phyloP scores from a whole-genome alignment of 2,113 vertebrate genomes.

The Ceyx margarethae region DNA sequence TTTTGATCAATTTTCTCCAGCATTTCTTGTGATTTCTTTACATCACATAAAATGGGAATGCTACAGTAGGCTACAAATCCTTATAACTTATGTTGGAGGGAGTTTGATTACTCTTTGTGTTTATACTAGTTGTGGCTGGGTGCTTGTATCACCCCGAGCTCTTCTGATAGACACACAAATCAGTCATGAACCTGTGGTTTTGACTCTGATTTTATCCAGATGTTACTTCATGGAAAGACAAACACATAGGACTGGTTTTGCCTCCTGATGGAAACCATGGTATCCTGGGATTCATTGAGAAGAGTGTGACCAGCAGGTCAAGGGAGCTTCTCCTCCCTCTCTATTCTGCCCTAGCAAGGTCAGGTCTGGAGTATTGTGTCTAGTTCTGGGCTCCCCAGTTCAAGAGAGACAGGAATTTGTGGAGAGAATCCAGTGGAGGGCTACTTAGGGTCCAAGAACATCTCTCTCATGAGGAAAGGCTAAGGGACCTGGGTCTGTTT shows the following conservation, averaged over 20 bases:
- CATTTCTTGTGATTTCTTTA: neutral
- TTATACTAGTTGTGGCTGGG: neutral
- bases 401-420: too few species aligned
- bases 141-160: neutral
- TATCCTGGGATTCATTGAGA: too few species aligned
- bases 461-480: too few species aligned
- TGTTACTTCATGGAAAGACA: rapidly evolving
- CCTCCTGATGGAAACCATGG: neutral
- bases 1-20: neutral
- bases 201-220: neutral
- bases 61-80: neutral
- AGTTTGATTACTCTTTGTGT: neutral
- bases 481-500: too few species aligned
- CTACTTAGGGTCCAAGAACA: too few species aligned
- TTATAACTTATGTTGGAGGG: neutral
- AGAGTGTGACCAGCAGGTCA: too few species aligned
- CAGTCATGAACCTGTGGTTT: rapidly evolving
- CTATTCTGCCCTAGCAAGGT: too few species aligned
- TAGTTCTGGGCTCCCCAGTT: too few species aligned
- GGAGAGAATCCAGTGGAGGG: too few species aligned
- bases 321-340: too few species aligned
- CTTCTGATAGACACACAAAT: rapidly evolving
- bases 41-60: neutral
- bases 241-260: neutral
- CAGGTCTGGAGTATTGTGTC: too few species aligned